phyloP scores from a whole-genome alignment of 1,140 invertebrate species.

The Ephestia elutella region DNA sequence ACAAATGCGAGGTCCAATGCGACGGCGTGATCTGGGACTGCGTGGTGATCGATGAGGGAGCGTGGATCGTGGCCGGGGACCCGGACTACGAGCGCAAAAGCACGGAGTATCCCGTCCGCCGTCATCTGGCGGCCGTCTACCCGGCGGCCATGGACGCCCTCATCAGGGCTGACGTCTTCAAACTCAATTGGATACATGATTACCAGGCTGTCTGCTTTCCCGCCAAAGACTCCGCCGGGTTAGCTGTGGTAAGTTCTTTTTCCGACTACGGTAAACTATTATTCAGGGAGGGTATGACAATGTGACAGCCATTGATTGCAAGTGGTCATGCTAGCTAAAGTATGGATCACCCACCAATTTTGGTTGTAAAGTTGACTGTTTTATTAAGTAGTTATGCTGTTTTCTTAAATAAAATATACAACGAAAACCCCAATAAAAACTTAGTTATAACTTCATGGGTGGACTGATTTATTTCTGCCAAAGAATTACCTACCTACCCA shows the following conservation, averaged over 20 bases:
- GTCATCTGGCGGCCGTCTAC: constrained; percentile 44
- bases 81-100: constrained; percentile 10
- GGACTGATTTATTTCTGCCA: no score
- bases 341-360: no score
- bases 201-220: constrained; percentile 63
- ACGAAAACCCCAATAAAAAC: no score
- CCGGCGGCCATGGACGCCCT: constrained; percentile 49
- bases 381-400: no score
- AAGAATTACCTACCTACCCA: no score
- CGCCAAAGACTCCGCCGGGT: constrained; percentile 14
- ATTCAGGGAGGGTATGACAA: no score
- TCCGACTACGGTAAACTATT: no score
- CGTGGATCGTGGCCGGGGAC: constrained; percentile 45
- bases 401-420: no score
- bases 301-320: no score
- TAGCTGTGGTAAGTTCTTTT: background rate
- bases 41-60: constrained; percentile 52
- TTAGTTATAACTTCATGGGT: no score
- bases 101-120: constrained; percentile 20
- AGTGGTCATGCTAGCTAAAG: no score
- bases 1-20: constrained; percentile 42
- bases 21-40: constrained; percentile 49
- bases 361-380: no score
- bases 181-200: constrained; percentile 57
- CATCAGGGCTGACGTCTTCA: constrained; percentile 44